Conservation (phyloP, 2,797 vertebrate genomes). For the Myotis planiceps region DNA sequence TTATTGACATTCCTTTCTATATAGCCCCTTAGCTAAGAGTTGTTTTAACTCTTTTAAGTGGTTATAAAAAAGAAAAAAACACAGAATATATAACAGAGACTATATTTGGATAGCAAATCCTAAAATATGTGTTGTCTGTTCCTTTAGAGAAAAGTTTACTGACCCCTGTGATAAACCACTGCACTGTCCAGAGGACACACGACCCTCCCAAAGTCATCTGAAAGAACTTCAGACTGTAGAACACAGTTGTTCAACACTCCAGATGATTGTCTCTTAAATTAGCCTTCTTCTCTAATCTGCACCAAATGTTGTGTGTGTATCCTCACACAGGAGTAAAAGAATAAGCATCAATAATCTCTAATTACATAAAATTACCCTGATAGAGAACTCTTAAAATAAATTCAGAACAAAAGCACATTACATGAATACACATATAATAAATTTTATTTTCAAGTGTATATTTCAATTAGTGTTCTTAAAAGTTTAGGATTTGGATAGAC, state of each 20-base stretch:
- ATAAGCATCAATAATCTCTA: slow-evolving; percentile 49
- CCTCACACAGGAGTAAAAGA: slow-evolving; percentile 57
- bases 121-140: neutral
- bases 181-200: neutral
- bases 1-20: neutral
- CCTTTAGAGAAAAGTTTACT: slow-evolving; percentile 3
- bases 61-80: neutral
- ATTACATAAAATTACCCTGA: slow-evolving; percentile 41
- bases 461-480: neutral
- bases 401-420: neutral
- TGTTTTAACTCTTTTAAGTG: neutral
- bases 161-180: neutral
- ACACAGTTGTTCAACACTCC: neutral
- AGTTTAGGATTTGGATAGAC: neutral
- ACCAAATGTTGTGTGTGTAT: slow-evolving; percentile 59
- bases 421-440: neutral
- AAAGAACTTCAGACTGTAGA: neutral
- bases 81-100: neutral
- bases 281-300: slow-evolving; percentile 10
- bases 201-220: neutral
- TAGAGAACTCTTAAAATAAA: slow-evolving; percentile 24
- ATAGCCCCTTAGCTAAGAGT: neutral
- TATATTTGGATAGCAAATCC: neutral
- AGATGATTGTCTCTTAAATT: slow-evolving; percentile 55
- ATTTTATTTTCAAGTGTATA: slow-evolving; percentile 27